A percentile compares a stretch with the other conserved stretches of the same genome.
phyloP scores from a whole-genome alignment of 2,113 vertebrate genomes.

The Thinocorus orbignyianus region DNA sequence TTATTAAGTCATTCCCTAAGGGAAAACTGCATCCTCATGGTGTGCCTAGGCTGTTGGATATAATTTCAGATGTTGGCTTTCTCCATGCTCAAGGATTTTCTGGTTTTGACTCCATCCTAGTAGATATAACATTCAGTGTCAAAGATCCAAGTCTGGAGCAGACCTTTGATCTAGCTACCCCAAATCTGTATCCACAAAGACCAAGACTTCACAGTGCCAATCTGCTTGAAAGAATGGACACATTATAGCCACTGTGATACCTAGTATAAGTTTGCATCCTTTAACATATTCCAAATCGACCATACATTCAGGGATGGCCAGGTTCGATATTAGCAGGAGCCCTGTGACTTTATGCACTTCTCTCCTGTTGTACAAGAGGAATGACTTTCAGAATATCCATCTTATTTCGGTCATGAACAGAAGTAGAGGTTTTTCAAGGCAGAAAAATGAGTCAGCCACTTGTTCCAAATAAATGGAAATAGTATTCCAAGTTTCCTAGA shows the following conservation, averaged over 20 bases:
- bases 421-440: constrained; percentile 31
- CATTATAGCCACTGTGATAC: neutral
- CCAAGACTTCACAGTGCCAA: neutral
- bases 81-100: neutral
- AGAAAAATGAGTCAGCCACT: constrained; percentile 46
- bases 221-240: neutral
- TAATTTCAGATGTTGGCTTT: neutral
- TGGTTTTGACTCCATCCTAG: neutral
- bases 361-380: neutral
- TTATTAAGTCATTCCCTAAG: too few relatives aligned
- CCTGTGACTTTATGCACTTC: neutral
- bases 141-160: neutral
- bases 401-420: constrained; percentile 9
- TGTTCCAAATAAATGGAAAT: constrained; percentile 44
- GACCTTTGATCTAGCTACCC: neutral
- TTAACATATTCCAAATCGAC: rapidly evolving
- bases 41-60: neutral
- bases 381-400: constrained; percentile 7
- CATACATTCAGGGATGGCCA: neutral
- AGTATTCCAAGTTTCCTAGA: constrained; percentile 52
- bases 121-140: neutral
- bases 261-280: neutral
- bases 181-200: neutral
- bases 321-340: neutral
- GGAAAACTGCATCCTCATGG: neutral